Evolutionary conservation across 2,888 invertebrate genomes (phyloP), one percentile per base, ranked within the genome.

Genomic region (Brachyptera putata): DNA sequence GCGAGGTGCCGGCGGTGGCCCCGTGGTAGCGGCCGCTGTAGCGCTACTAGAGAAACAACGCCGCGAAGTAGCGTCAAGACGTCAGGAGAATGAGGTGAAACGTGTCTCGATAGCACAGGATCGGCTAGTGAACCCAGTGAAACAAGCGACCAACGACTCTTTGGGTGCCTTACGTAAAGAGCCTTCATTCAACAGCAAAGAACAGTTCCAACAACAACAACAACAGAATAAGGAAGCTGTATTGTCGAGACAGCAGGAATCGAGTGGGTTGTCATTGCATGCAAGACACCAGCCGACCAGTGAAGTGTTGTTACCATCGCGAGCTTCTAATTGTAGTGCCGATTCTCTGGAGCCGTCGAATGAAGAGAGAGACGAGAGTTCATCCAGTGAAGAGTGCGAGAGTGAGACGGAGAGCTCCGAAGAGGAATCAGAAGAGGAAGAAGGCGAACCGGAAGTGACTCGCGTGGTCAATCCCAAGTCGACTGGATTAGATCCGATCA

Each of bases 21-120:
- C 81, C 70, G 77, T 83, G 66, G 84, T 84, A 64, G 83, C 84
- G 63, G 82, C 84, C 9, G 77, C 77, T n/a, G 76, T 78, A 36
- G 77, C 78, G 53, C 75, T 76, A 58, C 70, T 78, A 63, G 77
- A 78, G 69, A 72, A 73, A 65, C 75, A 76, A 64, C 71, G 76
- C 77, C 76, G 67, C n/a, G n/a, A n/a, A n/a, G n/a, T n/a, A n/a
- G 75, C 75, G 68, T 73, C 77, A 63, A 57, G 50, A 46, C 25
- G 16, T 57, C 57, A 41, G 26, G 56, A 56, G 24, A 26, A 39
- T 43, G 21, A 26, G 30, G n/a, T n/a, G n/a, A 46, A 46, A 46
- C 46, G 24, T 24, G 65, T 75, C 75, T 63, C 71, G 76, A 77
- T 77, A 67, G 75, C 75, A 68, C 73, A 77, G 61, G 57, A 50